Base-by-base conservation (phyloP, 2,113 vertebrate species). In the Struthio camelus region DNA sequence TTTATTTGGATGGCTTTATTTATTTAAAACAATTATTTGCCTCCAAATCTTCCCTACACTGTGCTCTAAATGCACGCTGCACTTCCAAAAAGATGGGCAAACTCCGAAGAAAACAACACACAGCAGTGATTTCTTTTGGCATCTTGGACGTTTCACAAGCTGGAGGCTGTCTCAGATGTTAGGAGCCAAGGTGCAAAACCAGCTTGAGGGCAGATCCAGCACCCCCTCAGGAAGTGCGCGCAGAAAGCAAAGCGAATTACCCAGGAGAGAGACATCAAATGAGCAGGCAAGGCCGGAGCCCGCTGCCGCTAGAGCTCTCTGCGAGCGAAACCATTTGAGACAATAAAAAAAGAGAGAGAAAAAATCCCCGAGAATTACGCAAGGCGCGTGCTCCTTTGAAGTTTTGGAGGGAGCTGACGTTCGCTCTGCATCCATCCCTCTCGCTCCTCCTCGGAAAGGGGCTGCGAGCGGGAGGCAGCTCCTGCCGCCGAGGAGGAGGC, bases 101-200 rank as follows among this genome's bases (percentile, higher is more conserved):
- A 11, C 75, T 71, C 18, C 9, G 58, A 30, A 34, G 27, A 20
- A 30, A 61, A 62, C 14, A 22, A 53, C 79, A 61, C 1, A 5
- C 22, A 34, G 0, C 65, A 7, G 70, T 22, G 64, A n/a, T 4
- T 28, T 34, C 5, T 69, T 67, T 36, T 38, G 79, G 51, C 54
- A 14, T 1, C 2, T 4, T 3, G 11, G 4, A 4, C 0, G 9
- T 79, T 44, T 9, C 0, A 1, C 0, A 2, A 38, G 86, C 44
- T 5, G 3, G 78, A 7, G 50, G 61, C 72, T 0, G 1, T 1
- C 76, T 8, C 27, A 2, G 89, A 18, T 18, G 56, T 3, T n/a
- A 10, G 0, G 50, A 76, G 71, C 87, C 0, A 9, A 95, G 89
- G 87, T 59, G 84, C 56, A 10, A 64, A 67, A 64, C 3, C 73